Percentiles rank a stretch among this genome's conserved stretches.
phyloP scores from a whole-genome alignment of 2,888 invertebrate species.

The Branchellion lobata region DNA sequence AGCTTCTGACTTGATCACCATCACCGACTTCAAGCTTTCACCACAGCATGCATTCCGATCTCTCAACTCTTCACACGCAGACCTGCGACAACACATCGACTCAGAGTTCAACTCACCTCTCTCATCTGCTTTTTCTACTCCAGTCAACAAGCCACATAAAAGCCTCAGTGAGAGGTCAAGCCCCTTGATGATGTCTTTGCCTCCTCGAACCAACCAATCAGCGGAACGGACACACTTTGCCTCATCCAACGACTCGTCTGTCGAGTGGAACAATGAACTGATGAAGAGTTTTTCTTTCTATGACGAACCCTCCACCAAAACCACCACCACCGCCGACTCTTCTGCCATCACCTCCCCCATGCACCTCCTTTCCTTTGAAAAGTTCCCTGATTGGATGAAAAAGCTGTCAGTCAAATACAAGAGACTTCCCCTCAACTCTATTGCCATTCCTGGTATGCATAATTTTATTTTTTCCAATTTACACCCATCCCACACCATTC shows the following conservation, averaged over 20 bases:
- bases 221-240: too few species aligned
- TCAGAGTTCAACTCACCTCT: conserved; percentile 18
- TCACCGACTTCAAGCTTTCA: conserved; percentile 39
- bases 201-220: neutral
- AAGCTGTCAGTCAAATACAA: conserved; percentile 48
- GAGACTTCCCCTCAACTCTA: conserved; percentile 47
- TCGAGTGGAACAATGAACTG: conserved; percentile 1
- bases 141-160: neutral
- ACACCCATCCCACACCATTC: too few species aligned
- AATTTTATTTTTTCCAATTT: too few species aligned
- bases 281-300: conserved; percentile 23
- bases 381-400: conserved; percentile 52
- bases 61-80: conserved; percentile 32
- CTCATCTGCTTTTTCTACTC: conserved; percentile 20
- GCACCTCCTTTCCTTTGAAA: conserved; percentile 44
- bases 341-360: neutral
- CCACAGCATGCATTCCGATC: conserved; percentile 20
- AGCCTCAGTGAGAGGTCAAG: conserved; percentile 44
- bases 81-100: conserved; percentile 11
- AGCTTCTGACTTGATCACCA: conserved; percentile 30
- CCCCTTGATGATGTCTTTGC: conserved; percentile 36
- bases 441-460: conserved; percentile 51
- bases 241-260: neutral
- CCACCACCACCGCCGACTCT: conserved; percentile 31
- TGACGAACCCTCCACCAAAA: conserved; percentile 22